These are phyloP conservation scores for Eurystomus gularis DNA, from an alignment of 2,113 vertebrate genomes.

Conservation along the genomic window DNA sequence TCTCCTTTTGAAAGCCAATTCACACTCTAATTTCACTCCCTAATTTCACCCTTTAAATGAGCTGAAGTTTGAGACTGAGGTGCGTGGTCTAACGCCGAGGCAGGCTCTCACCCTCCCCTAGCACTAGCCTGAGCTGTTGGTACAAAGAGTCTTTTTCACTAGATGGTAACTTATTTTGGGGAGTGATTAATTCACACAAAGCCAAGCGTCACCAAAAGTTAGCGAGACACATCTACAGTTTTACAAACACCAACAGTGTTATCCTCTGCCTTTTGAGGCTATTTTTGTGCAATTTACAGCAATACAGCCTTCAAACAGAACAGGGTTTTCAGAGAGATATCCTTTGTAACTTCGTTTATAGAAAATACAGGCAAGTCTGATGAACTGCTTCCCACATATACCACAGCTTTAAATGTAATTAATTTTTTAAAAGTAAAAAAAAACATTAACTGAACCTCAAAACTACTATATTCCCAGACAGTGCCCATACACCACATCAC, in stretches of 20 bases:
- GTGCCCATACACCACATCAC: background rate
- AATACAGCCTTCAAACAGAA: background rate
- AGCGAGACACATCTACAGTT: background rate
- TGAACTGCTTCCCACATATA: background rate
- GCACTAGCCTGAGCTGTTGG: background rate
- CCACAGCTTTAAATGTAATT: background rate
- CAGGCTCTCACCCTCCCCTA: background rate
- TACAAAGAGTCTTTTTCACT: background rate
- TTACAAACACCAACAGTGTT: background rate
- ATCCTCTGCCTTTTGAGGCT: background rate
- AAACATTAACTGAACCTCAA: background rate
- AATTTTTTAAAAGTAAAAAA: background rate
- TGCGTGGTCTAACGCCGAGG: rapidly evolving
- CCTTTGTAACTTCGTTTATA: background rate
- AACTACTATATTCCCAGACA: background rate
- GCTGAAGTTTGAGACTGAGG: rapidly evolving
- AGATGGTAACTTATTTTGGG: background rate
- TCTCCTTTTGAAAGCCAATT: background rate
- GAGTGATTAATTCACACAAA: background rate
- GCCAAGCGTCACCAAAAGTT: background rate
- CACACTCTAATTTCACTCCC: background rate
- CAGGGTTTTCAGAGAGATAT: background rate
- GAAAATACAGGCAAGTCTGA: background rate
- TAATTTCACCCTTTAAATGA: rapidly evolving
- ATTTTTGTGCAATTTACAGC: background rate